Evolutionary conservation across 2,797 vertebrate genomes (phyloP).

Genomic region (Enteromius unitaeniatus): DNA sequence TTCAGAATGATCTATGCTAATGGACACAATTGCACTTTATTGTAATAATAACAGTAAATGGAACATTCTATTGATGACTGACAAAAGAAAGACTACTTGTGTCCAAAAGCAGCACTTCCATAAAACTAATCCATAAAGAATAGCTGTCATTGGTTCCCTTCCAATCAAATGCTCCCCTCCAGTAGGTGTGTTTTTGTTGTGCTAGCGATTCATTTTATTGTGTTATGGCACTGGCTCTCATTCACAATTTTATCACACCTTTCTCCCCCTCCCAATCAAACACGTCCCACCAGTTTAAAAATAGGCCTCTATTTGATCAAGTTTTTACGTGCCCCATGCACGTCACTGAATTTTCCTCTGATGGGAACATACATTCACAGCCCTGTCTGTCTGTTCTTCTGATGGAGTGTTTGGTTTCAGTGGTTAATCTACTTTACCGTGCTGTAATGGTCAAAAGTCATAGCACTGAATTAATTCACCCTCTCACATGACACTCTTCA

Average conservation of each 20-base stretch:
- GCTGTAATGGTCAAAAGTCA: conserved; percentile 35
- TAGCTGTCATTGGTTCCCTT: conserved; percentile 17
- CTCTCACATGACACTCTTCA: conserved; percentile 5
- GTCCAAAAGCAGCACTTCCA: conserved; percentile 16
- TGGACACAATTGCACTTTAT: conserved; percentile 14
- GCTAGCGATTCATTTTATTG: not conserved
- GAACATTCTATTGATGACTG: not conserved
- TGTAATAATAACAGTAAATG: not conserved
- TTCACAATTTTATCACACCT: conserved; percentile 38
- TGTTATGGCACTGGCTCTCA: conserved; percentile 1
- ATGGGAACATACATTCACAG: conserved; percentile 2
- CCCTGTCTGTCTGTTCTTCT: conserved; percentile 5
- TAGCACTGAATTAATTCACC: conserved; percentile 19
- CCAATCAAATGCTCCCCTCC: conserved; percentile 4
- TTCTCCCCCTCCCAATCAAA: conserved; percentile 2
- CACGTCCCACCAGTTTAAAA: conserved; percentile 45
- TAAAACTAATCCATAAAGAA: conserved; percentile 36
- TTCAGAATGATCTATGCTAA: not conserved
- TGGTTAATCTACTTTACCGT: conserved; percentile 3
- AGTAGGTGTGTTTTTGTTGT: conserved; percentile 44
- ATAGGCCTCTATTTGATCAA: conserved; percentile 45
- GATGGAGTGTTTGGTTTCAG: conserved; percentile 4
- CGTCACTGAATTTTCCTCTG: conserved; percentile 36
- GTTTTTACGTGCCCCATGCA: conserved; percentile 13
- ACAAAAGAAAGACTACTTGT: not conserved